Evolutionary conservation across 2,888 invertebrate species (phyloP).

Genomic region (Lumbricus terrestris): DNA sequence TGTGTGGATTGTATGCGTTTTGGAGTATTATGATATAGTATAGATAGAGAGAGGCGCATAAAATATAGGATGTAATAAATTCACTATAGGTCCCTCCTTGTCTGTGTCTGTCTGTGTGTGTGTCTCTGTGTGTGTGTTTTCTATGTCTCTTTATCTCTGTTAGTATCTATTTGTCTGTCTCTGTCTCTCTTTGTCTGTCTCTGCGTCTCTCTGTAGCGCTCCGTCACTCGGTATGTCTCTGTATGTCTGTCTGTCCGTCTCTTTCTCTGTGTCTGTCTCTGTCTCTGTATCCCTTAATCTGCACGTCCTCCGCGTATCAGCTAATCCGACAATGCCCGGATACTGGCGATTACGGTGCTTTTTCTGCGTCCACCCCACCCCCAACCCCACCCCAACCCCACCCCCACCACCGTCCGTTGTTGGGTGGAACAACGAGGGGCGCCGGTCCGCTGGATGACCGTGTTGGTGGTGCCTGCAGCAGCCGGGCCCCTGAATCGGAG

Average conservation of each 20-base stretch:
- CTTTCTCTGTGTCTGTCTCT: too few species aligned
- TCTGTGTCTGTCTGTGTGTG: neutral
- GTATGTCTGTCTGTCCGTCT: too few species aligned
- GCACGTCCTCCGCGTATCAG: neutral
- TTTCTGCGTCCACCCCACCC: too few species aligned
- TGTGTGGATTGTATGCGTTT: neutral
- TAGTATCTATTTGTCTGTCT: too few species aligned
- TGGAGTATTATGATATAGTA: too few species aligned
- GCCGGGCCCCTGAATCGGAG: neutral
- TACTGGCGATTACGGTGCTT: neutral
- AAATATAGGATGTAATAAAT: neutral
- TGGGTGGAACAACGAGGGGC: neutral
- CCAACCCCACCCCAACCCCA: too few species aligned
- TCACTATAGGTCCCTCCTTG: neutral
- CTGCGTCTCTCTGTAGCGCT: too few species aligned
- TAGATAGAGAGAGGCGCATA: neutral
- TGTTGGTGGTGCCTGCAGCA: neutral
- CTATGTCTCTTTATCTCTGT: too few species aligned
- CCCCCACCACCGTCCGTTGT: neutral
- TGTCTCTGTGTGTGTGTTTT: too few species aligned
- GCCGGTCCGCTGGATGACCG: too few species aligned
- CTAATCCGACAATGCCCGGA: neutral
- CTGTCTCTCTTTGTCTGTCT: too few species aligned
- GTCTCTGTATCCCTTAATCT: neutral
- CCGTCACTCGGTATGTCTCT: too few species aligned